phyloP scores from a whole-genome alignment of 2,797 vertebrate species.

The Pseudopleuronectes americanus region DNA sequence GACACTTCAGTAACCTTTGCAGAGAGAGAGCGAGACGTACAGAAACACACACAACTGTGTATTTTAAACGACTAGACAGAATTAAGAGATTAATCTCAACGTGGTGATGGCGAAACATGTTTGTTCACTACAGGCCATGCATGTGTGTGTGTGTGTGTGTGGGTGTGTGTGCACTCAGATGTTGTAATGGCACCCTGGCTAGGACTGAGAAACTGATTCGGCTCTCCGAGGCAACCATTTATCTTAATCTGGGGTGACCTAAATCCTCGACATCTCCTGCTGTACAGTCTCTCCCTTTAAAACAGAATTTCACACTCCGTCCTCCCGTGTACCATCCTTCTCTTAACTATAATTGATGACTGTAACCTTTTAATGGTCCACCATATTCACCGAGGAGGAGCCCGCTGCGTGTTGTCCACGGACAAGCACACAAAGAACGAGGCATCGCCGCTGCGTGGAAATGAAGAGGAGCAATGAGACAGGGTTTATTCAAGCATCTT shows the following conservation, averaged over 20 bases:
- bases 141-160: conserved; percentile 14
- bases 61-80: conserved; percentile 44
- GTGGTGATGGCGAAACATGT: conserved; percentile 69
- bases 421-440: conserved; percentile 48
- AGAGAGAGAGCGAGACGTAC: conserved; percentile 17
- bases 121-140: conserved; percentile 52
- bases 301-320: conserved; percentile 78
- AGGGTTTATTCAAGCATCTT: conserved; percentile 67
- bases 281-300: conserved; percentile 77
- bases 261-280: conserved; percentile 82
- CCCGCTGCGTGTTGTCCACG: conserved; percentile 63
- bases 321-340: conserved; percentile 76
- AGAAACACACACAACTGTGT: conserved; percentile 31
- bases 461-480: conserved; percentile 64
- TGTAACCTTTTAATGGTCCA: conserved; percentile 88
- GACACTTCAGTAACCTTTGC: conserved; percentile 56
- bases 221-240: conserved; percentile 80
- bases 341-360: conserved; percentile 89
- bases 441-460: conserved; percentile 42
- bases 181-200: conserved; percentile 70
- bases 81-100: conserved; percentile 73
- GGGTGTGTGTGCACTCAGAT: conserved; percentile 38
- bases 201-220: conserved; percentile 75
- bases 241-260: conserved; percentile 86
- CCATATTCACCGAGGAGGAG: conserved; percentile 80